Evolutionary conservation across 2,888 invertebrate species (phyloP).

Genomic region (Cephus runcator): DNA sequence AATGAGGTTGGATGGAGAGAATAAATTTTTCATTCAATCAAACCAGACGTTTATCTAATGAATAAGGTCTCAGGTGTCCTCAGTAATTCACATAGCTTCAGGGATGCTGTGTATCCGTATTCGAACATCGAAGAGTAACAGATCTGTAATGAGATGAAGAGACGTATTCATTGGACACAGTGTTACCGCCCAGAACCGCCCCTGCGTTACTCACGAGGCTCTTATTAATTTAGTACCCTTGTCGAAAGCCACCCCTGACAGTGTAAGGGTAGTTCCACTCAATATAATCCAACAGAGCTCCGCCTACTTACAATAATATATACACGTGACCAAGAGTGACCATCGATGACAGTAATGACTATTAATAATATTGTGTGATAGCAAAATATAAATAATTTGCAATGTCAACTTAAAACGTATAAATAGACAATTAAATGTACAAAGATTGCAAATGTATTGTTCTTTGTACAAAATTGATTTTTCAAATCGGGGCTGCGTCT

Average conservation of each 20-base stretch:
- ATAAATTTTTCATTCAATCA: not conserved
- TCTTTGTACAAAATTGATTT: not conserved
- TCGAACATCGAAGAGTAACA: not conserved
- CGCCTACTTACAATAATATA: not conserved
- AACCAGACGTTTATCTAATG: not conserved
- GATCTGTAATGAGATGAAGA: constrained; percentile 3
- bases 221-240: constrained; percentile 44
- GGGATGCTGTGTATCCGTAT: not conserved
- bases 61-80: not conserved
- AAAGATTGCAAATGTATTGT: not conserved
- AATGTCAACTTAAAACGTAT: no score
- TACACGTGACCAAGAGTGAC: not conserved
- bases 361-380: not conserved
- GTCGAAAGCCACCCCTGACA: constrained; percentile 12
- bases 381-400: not conserved
- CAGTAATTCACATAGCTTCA: not conserved
- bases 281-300: not conserved
- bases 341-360: not conserved
- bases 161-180: constrained; percentile 48
- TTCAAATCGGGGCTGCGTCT: not conserved
- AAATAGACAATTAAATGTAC: not conserved
- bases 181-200: constrained; percentile 54
- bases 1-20: not conserved
- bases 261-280: not conserved
- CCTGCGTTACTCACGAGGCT: constrained; percentile 32